Base-by-base conservation (phyloP, 2,888 invertebrate genomes). In the Spilosoma lubricipeda region DNA sequence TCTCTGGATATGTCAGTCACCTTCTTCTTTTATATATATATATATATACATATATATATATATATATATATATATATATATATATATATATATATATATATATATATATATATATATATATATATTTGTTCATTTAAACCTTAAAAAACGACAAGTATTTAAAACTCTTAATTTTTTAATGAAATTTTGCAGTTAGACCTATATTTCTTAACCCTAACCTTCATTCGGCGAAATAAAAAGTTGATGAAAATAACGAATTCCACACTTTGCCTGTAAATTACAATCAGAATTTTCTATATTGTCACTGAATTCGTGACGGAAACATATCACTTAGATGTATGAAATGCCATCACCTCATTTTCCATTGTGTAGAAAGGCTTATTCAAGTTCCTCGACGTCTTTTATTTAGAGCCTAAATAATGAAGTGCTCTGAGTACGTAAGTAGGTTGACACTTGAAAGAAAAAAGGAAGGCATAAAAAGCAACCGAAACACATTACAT, bases 351-450 rank as follows among this genome's bases (percentile, higher is more conserved):
- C 59, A 63, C 63, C 63, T 63, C 30, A 71, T 71, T 80, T 68
- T 64, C 64, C 30, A 71, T 68, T 70, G 71, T 72, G 72, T 77
- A 77, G 72, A 66, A 66, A 56, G 33, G 67, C 52, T 56, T 52
- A 77, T 80, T 82, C 63, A 72, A 56, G 65, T 66, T 48, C 72
- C 73, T 66, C 81, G 69, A 71, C 74, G 70, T 82, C 83, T 82
- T 80, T 77, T 77, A 77, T 83, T 80, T 72, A 80, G 73, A 73
- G 72, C 72, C 77, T 69, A 71, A 83, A 81, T 80, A 77, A 80
- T 83, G 74, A 80, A 82, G 68, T 71, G 42, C 59, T 73, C 73
- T 73, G 75, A 72, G 80, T 80, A 73, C 48, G 73, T 82, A 75
- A 68, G 77, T 80, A 72, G 59, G 70, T 56, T 64, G 13, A 64